Conservation (phyloP, 2,113 vertebrate genomes). For the Turdus rufiventris region DNA sequence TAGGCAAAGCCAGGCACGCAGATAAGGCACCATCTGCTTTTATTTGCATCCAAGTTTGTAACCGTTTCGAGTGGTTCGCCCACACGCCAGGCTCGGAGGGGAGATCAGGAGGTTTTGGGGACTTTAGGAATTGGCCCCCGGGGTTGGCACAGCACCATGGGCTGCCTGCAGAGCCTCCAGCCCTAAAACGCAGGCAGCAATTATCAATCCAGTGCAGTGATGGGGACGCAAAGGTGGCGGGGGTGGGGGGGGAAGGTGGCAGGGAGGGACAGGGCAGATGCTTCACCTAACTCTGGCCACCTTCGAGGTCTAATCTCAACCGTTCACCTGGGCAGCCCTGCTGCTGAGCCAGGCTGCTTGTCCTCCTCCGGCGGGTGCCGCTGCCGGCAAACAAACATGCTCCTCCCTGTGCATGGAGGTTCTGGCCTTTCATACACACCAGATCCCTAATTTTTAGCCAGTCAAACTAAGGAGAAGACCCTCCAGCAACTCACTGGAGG, state of each 20-base stretch:
- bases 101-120: accelerated
- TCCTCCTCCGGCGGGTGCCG: not conserved
- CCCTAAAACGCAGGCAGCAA: not conserved
- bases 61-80: accelerated
- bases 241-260: not conserved
- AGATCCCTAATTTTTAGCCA: not conserved
- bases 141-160: accelerated
- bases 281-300: not conserved
- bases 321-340: not conserved
- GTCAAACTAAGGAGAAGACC: not conserved
- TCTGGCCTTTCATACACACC: accelerated
- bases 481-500: accelerated
- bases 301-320: not conserved
- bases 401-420: accelerated
- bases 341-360: not conserved
- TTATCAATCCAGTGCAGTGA: not conserved
- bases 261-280: not conserved
- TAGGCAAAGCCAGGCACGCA: not conserved
- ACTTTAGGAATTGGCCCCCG: accelerated
- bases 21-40: constrained; percentile 51
- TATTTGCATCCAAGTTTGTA: not conserved
- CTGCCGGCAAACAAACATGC: not conserved
- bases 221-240: not conserved
- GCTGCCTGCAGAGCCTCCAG: not conserved
- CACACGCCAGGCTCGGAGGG: accelerated